Percentiles rank a stretch among this genome's conserved stretches.
Conservation (phyloP, 2,888 invertebrate species). For the Tetragonula carbonaria region DNA sequence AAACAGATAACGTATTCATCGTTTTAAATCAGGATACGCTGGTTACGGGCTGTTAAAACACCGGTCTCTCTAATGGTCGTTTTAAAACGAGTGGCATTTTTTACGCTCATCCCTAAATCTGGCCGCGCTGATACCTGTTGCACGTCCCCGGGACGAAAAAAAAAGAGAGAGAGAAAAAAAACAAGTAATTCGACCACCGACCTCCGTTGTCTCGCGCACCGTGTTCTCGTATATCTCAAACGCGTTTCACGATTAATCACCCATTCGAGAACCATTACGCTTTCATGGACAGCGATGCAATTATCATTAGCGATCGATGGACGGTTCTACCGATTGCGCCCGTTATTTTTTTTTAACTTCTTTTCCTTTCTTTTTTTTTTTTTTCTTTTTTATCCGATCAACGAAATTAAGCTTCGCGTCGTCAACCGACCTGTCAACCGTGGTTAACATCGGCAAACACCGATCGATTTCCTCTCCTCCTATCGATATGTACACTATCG, state of each 20-base stretch:
- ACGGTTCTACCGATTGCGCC: background rate
- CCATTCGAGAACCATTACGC: conserved; percentile 13
- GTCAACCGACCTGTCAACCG: background rate
- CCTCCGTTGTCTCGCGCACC: conserved; percentile 41
- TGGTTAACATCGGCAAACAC: too few relatives aligned
- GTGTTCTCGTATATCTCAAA: conserved; percentile 22
- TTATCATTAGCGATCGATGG: background rate
- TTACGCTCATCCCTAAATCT: conserved; percentile 61
- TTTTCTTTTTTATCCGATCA: background rate
- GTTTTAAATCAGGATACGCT: conserved; percentile 44
- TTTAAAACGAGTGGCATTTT: conserved; percentile 63
- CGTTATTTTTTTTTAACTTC: too few relatives aligned
- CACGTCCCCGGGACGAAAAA: conserved; percentile 32
- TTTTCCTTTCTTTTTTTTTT: too few relatives aligned
- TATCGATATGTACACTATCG: too few relatives aligned
- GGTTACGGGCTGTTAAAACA: conserved; percentile 49
- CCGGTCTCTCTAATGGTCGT: conserved; percentile 46
- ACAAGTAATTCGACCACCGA: conserved; percentile 41
- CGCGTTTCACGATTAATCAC: conserved; percentile 24
- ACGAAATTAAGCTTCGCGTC: background rate
- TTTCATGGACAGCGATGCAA: background rate
- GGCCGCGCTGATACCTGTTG: conserved; percentile 68
- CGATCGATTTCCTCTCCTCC: too few relatives aligned
- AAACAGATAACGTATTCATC: conserved; percentile 19
- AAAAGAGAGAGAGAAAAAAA: conserved; percentile 3